A percentile compares a stretch with the other conserved stretches of the same genome.
phyloP scores from a whole-genome alignment of 1,140 invertebrate species.

The Akabosia matsudoensis region DNA sequence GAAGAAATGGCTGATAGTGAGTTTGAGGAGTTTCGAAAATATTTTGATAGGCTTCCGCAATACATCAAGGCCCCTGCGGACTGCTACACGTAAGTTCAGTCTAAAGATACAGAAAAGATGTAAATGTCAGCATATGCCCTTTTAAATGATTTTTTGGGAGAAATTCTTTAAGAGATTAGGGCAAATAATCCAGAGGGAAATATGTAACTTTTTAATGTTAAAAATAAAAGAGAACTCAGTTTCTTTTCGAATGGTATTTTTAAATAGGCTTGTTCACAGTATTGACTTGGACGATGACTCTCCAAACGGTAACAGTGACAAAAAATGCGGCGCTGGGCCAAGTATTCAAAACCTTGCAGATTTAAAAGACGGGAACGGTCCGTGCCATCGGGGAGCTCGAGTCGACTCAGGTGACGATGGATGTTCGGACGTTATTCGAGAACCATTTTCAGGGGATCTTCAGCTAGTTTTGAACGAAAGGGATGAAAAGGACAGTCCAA shows the following conservation, averaged over 20 bases:
- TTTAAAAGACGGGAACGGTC: neutral
- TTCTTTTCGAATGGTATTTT: no score
- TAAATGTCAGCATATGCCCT: no score
- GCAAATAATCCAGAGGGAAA: no score
- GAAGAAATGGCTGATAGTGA: slow-evolving; percentile 80
- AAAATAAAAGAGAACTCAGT: no score
- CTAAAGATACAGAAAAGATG: no score
- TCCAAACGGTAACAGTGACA: slow-evolving; percentile 61
- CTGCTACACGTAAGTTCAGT: slow-evolving; percentile 61
- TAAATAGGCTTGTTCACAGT: slow-evolving; percentile 73
- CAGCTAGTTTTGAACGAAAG: slow-evolving; percentile 35
- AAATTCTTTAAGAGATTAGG: no score
- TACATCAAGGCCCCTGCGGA: slow-evolving; percentile 70
- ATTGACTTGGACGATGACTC: slow-evolving; percentile 71
- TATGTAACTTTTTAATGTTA: no score
- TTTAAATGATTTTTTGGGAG: no score
- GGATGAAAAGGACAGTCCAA: slow-evolving; percentile 39
- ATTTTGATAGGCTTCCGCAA: slow-evolving; percentile 75
- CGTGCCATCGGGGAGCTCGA: slow-evolving; percentile 4
- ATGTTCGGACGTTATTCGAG: neutral
- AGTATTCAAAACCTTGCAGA: neutral
- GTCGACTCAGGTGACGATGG: slow-evolving; percentile 8
- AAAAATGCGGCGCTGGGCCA: no score
- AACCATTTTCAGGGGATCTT: slow-evolving; percentile 45
- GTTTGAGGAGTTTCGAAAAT: slow-evolving; percentile 84